Evolutionary conservation across 2,797 vertebrate species (phyloP).

Genomic region (Menidia menidia): DNA sequence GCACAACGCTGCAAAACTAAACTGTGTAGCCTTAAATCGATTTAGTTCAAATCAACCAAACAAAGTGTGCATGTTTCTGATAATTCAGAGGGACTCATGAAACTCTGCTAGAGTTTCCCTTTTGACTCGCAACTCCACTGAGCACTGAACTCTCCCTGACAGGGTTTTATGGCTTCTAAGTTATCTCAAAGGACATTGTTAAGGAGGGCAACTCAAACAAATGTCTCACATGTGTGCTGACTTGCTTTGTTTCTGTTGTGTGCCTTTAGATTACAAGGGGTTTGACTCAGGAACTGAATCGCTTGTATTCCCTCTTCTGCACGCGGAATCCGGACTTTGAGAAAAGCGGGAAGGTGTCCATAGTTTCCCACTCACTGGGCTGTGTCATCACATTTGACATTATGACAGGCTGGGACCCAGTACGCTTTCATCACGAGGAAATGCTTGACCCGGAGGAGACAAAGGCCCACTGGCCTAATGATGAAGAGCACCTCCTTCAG

Average conservation of each 20-base stretch:
- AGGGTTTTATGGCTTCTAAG: no score
- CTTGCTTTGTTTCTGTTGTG: constrained; percentile 2
- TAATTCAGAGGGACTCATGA: no score
- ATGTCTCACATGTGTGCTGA: not conserved
- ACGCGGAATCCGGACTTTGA: constrained; percentile 94
- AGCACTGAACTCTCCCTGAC: no score
- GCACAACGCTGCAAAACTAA: no score
- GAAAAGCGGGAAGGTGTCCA: constrained; percentile 93
- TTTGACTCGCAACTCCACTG: no score
- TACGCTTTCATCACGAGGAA: constrained; percentile 89
- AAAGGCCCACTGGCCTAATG: constrained; percentile 83
- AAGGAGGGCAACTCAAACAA: no score
- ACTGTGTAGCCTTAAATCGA: no score
- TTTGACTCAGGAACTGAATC: constrained; percentile 94
- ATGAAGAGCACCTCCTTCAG: constrained; percentile 87
- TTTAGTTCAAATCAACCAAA: no score
- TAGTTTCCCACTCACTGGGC: constrained; percentile 95
- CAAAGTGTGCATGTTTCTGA: no score
- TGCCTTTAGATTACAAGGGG: constrained; percentile 90
- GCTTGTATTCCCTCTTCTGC: constrained; percentile 95
- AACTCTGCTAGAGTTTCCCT: no score
- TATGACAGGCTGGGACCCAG: constrained; percentile 96
- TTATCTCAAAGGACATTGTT: no score
- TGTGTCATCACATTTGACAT: constrained; percentile 98
- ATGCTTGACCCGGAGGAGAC: constrained; percentile 86